Conservation (phyloP, 2,113 vertebrate species). For the Promerops cafer region DNA sequence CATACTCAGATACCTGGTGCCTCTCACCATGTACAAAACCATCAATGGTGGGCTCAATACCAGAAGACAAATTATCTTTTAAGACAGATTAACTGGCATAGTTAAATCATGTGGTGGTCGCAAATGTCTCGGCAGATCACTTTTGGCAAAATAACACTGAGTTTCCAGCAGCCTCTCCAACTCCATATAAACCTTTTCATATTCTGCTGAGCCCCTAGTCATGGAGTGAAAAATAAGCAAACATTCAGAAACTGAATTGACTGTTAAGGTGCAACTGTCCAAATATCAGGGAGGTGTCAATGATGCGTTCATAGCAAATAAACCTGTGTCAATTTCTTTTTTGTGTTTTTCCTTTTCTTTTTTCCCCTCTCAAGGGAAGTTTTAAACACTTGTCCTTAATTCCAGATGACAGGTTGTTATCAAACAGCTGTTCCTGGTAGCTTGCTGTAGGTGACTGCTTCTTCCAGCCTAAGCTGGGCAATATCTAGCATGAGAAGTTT, state of each 20-base stretch:
- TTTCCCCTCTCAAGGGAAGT: neutral
- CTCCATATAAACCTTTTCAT: neutral
- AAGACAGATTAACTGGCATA: neutral
- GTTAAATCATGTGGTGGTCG: neutral
- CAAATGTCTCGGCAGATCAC: neutral
- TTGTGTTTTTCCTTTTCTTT: neutral
- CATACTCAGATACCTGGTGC: neutral
- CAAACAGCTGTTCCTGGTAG: neutral
- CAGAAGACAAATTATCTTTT: neutral
- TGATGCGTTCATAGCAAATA: neutral
- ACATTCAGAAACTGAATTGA: neutral
- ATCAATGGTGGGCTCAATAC: neutral
- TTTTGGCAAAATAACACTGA: neutral
- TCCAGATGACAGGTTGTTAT: neutral
- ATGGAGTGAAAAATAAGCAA: neutral
- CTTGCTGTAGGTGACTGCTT: neutral
- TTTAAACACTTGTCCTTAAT: neutral
- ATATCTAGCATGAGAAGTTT: neutral
- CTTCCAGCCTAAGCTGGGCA: neutral
- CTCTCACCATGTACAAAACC: neutral
- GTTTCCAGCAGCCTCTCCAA: slow-evolving; percentile 8
- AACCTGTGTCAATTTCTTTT: neutral
- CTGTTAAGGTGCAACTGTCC: neutral
- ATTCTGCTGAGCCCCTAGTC: neutral
- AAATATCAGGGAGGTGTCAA: neutral